These are phyloP conservation scores for Cairina moschata DNA, from an alignment of 2,113 vertebrate genomes.

Conservation along the genomic window DNA sequence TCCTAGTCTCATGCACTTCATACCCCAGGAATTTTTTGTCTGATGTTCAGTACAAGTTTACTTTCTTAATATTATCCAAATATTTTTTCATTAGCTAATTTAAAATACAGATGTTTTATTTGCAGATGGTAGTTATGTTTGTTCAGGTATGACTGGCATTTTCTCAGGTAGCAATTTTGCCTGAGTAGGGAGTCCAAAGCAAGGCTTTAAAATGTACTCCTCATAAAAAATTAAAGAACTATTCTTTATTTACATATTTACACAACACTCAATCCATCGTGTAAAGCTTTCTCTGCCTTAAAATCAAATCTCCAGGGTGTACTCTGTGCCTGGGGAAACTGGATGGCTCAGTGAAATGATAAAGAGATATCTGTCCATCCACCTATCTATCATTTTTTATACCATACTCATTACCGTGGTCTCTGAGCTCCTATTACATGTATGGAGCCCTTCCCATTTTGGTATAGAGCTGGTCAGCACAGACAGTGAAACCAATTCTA, in stretches of 20 bases:
- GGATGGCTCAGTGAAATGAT: constrained; percentile 60
- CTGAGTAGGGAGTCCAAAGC: constrained; percentile 27
- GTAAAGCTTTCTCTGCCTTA: constrained; percentile 52
- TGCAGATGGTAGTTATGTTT: constrained; percentile 37
- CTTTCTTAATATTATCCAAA: constrained; percentile 35
- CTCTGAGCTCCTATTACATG: constrained; percentile 54
- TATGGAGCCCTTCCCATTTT: neutral
- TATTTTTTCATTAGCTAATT: constrained; percentile 59
- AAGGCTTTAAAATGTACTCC: constrained; percentile 58
- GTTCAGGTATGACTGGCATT: constrained; percentile 61
- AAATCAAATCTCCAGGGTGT: constrained; percentile 38
- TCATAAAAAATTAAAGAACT: constrained; percentile 70
- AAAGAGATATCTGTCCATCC: constrained; percentile 49
- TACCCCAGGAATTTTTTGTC: neutral
- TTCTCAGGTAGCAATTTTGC: constrained; percentile 63
- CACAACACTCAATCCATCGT: constrained; percentile 48
- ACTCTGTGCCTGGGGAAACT: neutral
- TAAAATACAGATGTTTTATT: constrained; percentile 37
- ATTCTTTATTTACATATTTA: constrained; percentile 62
- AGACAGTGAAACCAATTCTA: constrained; percentile 26
- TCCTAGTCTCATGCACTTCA: neutral
- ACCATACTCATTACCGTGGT: constrained; percentile 47
- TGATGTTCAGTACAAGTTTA: neutral
- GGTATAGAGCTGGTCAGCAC: constrained; percentile 34
- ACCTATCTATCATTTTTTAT: constrained; percentile 62